These are phyloP conservation scores for Nephrotoma guestfalica DNA, from an alignment of 2,888 invertebrate genomes.

Conservation along the genomic window DNA sequence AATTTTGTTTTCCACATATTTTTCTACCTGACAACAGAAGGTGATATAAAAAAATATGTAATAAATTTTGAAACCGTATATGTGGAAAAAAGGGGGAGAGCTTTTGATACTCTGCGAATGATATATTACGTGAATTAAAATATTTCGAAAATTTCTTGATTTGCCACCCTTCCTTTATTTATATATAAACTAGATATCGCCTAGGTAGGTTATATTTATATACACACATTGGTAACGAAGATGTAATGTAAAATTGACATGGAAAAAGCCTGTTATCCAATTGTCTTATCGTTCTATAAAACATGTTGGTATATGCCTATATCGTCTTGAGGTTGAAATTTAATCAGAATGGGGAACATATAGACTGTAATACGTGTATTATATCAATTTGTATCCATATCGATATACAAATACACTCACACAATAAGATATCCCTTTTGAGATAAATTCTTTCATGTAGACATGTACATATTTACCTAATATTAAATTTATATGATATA, in stretches of 20 bases:
- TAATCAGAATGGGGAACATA: background rate
- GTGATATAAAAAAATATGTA: background rate
- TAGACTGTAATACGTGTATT: background rate
- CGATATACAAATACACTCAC: background rate
- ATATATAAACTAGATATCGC: background rate
- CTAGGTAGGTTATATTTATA: background rate
- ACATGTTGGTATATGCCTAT: background rate
- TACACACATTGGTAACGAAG: background rate
- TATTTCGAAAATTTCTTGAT: background rate
- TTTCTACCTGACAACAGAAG: background rate
- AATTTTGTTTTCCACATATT: background rate
- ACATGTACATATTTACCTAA: background rate
- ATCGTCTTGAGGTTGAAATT: background rate
- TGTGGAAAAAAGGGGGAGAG: background rate
- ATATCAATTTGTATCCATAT: background rate
- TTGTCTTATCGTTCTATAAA: background rate
- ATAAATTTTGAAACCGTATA: background rate
- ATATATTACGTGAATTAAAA: background rate
- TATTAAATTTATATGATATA: background rate
- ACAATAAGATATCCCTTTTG: background rate
- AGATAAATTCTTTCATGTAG: background rate
- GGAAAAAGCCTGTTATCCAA: background rate
- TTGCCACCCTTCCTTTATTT: background rate
- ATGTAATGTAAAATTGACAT: background rate
- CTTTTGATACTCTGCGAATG: background rate